Evolutionary conservation across 2,888 invertebrate genomes (phyloP).

Genomic region (Synanthedon vespiformis): DNA sequence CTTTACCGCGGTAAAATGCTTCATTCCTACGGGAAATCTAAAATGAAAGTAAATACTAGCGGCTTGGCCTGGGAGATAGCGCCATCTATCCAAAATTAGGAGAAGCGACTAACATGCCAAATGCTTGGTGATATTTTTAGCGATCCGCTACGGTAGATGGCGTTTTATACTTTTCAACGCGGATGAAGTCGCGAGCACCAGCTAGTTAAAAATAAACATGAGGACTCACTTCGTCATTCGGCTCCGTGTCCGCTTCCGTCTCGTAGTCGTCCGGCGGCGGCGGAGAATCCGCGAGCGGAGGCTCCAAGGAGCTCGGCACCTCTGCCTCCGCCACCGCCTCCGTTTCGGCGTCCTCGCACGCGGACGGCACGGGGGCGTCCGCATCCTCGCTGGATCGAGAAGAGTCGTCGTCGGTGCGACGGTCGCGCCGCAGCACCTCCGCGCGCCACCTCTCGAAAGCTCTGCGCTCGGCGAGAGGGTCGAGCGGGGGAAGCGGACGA

Average conservation of each 20-base stretch:
- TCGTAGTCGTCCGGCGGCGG: slow-evolving; percentile 10
- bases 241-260: slow-evolving; percentile 9
- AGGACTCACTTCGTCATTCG: neutral
- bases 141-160: too few species aligned
- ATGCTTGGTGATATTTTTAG: too few species aligned
- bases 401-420: slow-evolving; percentile 17
- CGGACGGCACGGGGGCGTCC: slow-evolving; percentile 10
- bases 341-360: slow-evolving; percentile 3
- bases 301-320: slow-evolving; percentile 2
- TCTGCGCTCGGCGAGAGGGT: slow-evolving; percentile 37
- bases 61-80: too few species aligned
- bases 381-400: slow-evolving; percentile 36
- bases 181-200: too few species aligned
- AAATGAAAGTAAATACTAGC: too few species aligned
- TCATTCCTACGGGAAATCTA: too few species aligned
- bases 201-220: too few species aligned
- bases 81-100: too few species aligned
- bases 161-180: too few species aligned
- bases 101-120: too few species aligned
- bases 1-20: too few species aligned
- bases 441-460: slow-evolving; percentile 54
- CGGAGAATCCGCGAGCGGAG: slow-evolving; percentile 3
- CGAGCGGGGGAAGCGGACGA: slow-evolving; percentile 21
- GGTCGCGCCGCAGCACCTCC: slow-evolving; percentile 26
- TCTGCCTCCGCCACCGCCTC: slow-evolving; percentile 4